These are phyloP conservation scores for Thaumatotibia leucotreta DNA, from an alignment of 1,140 invertebrate species.

Conservation along the genomic window DNA sequence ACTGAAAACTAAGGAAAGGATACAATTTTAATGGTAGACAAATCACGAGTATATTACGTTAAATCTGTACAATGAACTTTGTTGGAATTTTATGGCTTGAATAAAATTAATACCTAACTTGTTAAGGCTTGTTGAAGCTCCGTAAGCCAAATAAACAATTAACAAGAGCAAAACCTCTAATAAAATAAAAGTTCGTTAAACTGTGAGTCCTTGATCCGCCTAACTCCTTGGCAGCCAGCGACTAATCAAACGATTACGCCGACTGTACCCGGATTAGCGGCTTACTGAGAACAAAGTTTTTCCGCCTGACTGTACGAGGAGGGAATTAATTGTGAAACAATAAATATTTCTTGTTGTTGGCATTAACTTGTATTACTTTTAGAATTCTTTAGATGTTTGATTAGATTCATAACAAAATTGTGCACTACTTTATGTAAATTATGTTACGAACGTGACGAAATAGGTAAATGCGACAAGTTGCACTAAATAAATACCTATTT, in stretches of 20 bases:
- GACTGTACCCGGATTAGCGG: conserved; percentile 6
- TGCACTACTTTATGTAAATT: too few species aligned
- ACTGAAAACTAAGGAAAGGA: too few species aligned
- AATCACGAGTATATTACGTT: too few species aligned
- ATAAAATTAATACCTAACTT: neutral
- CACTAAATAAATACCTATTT: too few species aligned
- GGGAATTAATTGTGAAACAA: neutral
- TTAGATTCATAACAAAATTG: too few species aligned
- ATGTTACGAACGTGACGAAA: too few species aligned
- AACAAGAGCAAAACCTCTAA: neutral
- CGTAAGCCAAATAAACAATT: neutral
- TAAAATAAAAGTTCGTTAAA: conserved; percentile 4
- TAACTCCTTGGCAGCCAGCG: neutral
- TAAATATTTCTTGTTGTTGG: neutral
- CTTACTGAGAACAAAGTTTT: neutral
- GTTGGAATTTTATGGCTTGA: too few species aligned
- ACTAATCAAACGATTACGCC: conserved; percentile 11
- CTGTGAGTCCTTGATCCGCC: neutral
- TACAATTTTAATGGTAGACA: too few species aligned
- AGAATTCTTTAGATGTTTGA: neutral
- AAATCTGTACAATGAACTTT: too few species aligned
- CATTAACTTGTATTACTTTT: neutral
- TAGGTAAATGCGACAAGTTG: too few species aligned
- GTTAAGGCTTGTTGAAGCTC: neutral
- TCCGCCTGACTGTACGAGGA: neutral